Base-by-base conservation (phyloP, 2,797 vertebrate species). In the Tolypeutes matacus region DNA sequence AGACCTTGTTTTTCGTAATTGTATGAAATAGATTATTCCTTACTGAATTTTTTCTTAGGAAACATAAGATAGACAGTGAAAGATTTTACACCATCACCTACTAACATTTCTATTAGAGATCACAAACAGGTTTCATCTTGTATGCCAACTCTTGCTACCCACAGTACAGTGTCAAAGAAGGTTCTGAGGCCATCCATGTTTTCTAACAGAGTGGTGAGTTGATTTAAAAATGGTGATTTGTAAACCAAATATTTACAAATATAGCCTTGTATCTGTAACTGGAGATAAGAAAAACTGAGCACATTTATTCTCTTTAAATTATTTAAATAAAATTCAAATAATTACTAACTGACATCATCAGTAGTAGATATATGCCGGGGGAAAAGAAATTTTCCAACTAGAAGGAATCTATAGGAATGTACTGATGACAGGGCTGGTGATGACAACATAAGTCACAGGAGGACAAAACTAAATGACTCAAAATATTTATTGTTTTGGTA, bases 291-390 rank as follows among this genome's bases (percentile, higher is more conserved):
- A 75, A 91, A 84, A 58, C 11, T 81, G 39, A 53, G 42, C 56
- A 60, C 27, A 80, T 84, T 83, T 77, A 77, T 31, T 29, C 77
- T 87, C 20, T 9, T 58, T 20, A 84, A 91, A 64, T 72, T 17
- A 88, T 56, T 85, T 73, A 85, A 83, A 67, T 56, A 83, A 86
- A 90, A 87, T 78, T 58, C 46, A 93, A 81, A 81, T 77, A 62
- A 39, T 67, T 81, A 81, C 15, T 46, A 85, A 36, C 17, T 42
- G 4, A 42, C 14, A 67, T 36, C 25, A 36, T 73, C 9, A 70
- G 56, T 58, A 91, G 23, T 46, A 73, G 58, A 36, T 60, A 87
- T 23, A 65, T 60, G 14, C 20, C 72, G 8, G 25, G 42, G 3
- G 2, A 77, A 64, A 77, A n/a, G 31, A 7, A 36, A 27, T 89